Conservation (phyloP, 2,113 vertebrate species). For the Eudyptes chrysolophus region DNA sequence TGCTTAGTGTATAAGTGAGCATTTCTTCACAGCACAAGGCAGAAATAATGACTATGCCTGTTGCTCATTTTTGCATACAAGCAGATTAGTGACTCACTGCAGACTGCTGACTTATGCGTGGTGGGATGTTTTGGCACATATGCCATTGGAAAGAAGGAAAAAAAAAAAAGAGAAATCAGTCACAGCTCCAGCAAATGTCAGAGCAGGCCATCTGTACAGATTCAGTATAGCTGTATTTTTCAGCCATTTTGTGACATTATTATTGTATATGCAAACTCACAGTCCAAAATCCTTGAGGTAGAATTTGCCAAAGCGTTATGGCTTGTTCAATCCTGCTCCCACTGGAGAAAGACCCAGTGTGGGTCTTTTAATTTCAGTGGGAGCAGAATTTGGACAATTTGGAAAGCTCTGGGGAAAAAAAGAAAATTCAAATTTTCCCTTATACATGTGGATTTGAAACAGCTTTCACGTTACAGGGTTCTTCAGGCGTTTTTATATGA, state of each 20-base stretch:
- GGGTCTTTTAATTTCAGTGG: neutral
- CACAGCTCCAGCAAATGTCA: neutral
- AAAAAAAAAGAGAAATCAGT: neutral
- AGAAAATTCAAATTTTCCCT: neutral
- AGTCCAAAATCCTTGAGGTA: neutral
- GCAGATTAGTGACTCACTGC: constrained; percentile 39
- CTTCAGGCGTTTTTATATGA: neutral
- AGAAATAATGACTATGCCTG: constrained; percentile 44
- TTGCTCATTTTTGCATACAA: constrained; percentile 47
- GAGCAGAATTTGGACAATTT: neutral
- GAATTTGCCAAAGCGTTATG: neutral
- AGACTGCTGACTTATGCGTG: constrained; percentile 30
- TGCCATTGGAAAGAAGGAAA: neutral
- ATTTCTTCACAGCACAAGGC: constrained; percentile 3
- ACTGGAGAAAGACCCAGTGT: neutral
- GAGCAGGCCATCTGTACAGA: constrained; percentile 22
- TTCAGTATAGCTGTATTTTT: neutral
- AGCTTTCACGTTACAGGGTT: neutral
- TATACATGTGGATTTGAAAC: neutral
- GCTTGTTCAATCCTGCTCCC: neutral
- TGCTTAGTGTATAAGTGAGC: neutral
- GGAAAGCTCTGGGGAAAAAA: neutral
- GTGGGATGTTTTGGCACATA: constrained; percentile 44
- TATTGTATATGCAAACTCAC: neutral
- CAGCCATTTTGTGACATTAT: constrained; percentile 8